Base-by-base conservation (phyloP, 2,113 vertebrate genomes). In the Trichomycterus rosablanca region DNA sequence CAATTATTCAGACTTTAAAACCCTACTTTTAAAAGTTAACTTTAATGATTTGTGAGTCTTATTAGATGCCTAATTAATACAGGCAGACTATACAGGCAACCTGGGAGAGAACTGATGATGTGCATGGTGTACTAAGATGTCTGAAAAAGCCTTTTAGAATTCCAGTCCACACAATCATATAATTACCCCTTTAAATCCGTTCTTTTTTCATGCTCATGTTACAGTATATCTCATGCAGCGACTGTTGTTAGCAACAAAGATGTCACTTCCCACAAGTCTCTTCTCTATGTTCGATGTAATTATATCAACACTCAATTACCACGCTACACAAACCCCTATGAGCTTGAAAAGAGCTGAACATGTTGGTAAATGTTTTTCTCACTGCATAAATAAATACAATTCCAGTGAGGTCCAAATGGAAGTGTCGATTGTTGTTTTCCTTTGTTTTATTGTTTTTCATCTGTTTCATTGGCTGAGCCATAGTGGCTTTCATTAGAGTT, bases 401-500 rank as follows among this genome's bases (percentile, higher is more conserved):
- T 44, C 22, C 48, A 24, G 19, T 42, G 34, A 50, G 22, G 34
- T 42, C 44, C 11, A 18, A 46, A 59, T 68, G 67, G n/a, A n/a
- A n/a, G n/a, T n/a, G n/a, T n/a, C n/a, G n/a, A n/a, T n/a, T n/a
- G n/a, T n/a, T n/a, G n/a, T n/a, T n/a, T n/a, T n/a, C n/a, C n/a
- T n/a, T n/a, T n/a, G n/a, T n/a, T n/a, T n/a, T n/a, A n/a, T n/a
- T n/a, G n/a, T n/a, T n/a, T n/a, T n/a, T n/a, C n/a, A n/a, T n/a
- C 73, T 76, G 59, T 73, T 63, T 66, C 35, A 71, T 35, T 59
- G 56, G 56, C 30, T 74, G 64, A 71, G 70, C 70, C 68, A 50
- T 49, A 66, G 54, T 66, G 68, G 67, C 70, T 65, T 77, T 70
- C 63, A 75, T 73, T 63, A 69, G 73, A 64, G 35, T 14, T 30